These are phyloP conservation scores for Silurus meridionalis DNA, from an alignment of 2,113 vertebrate species.

Conservation along the genomic window DNA sequence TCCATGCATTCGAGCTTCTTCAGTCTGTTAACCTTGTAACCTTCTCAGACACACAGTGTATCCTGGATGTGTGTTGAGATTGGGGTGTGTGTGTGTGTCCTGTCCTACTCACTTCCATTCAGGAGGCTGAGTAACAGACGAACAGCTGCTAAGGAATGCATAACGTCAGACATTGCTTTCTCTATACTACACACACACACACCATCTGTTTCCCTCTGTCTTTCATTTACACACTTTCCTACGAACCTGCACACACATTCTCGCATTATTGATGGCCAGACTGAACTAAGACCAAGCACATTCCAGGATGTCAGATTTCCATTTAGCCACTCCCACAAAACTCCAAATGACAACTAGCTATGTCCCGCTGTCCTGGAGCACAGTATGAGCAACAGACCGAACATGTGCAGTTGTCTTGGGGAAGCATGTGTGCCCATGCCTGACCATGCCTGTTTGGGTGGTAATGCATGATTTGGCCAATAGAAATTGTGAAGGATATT, in stretches of 20 bases:
- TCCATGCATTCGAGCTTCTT: background rate
- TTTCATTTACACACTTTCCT: background rate
- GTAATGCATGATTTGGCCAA: background rate
- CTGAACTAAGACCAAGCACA: background rate
- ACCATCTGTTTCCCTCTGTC: background rate
- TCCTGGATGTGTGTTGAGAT: background rate
- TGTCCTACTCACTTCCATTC: constrained; percentile 11
- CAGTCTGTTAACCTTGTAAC: background rate
- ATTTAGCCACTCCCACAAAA: background rate
- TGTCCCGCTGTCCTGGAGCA: background rate
- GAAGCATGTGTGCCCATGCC: background rate
- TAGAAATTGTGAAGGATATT: background rate
- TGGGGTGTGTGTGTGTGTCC: constrained; percentile 3
- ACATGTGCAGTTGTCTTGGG: background rate
- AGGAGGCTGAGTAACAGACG: constrained; percentile 40
- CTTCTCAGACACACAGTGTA: background rate
- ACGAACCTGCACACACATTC: background rate
- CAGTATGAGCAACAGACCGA: background rate
- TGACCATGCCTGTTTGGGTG: background rate
- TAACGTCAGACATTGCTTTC: background rate
- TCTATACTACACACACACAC: background rate
- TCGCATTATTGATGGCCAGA: background rate
- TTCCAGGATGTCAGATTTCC: background rate
- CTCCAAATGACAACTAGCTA: background rate
- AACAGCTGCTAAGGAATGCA: constrained; percentile 44